A percentile compares a stretch with the other conserved stretches of the same genome.
phyloP scores from a whole-genome alignment of 2,797 vertebrate species.

The Phataginus tricuspis region DNA sequence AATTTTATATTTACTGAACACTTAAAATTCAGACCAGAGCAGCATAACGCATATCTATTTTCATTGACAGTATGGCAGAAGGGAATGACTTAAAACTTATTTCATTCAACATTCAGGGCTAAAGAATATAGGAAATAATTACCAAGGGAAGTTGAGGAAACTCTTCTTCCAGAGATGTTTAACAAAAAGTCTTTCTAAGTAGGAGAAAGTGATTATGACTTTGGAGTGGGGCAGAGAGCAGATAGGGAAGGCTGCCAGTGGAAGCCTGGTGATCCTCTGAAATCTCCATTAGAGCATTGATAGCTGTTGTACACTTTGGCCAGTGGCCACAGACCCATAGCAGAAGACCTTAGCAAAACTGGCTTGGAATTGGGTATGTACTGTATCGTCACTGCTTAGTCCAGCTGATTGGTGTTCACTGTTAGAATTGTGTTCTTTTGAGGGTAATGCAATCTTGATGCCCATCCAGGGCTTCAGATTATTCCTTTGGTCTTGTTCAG shows the following conservation, averaged over 20 bases:
- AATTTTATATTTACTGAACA: constrained; percentile 34
- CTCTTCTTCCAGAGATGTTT: neutral
- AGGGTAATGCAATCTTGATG: neutral
- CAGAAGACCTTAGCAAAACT: neutral
- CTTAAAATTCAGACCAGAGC: constrained; percentile 45
- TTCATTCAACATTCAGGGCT: neutral
- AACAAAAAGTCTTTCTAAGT: neutral
- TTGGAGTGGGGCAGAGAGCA: neutral
- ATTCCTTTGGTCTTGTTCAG: neutral
- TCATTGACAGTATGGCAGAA: constrained; percentile 7
- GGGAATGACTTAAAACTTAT: neutral
- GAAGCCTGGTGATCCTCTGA: neutral
- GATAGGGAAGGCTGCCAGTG: neutral
- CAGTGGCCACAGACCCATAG: neutral
- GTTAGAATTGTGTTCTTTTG: neutral
- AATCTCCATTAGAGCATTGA: neutral
- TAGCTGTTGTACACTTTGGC: neutral
- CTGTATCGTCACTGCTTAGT: neutral
- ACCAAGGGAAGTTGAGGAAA: neutral
- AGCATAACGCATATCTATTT: constrained; percentile 1
- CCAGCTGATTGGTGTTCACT: neutral
- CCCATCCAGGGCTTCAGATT: neutral
- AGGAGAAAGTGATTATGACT: neutral
- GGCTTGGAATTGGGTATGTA: neutral
- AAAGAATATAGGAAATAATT: neutral